Conservation (phyloP, 2,888 invertebrate genomes). For the Apamea sordens region DNA sequence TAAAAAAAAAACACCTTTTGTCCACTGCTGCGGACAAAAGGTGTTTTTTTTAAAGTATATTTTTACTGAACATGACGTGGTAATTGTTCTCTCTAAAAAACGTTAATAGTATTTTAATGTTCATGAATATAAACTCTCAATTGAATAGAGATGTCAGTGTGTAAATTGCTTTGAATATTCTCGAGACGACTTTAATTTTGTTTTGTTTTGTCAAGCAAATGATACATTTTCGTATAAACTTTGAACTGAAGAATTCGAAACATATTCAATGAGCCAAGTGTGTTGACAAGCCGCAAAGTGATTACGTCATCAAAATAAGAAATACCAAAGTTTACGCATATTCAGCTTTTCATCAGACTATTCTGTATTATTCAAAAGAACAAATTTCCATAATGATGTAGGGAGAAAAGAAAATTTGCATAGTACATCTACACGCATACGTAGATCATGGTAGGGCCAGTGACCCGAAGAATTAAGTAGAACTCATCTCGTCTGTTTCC, state of each 20-base stretch:
- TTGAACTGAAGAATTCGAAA: constrained; percentile 27
- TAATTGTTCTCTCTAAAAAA: neutral
- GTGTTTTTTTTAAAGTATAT: no score
- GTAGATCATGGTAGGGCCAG: constrained; percentile 9
- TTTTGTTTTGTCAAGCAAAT: constrained; percentile 36
- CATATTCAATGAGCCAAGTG: constrained; percentile 55
- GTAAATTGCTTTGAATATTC: neutral
- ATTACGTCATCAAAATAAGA: constrained; percentile 62
- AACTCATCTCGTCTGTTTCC: neutral
- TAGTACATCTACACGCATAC: constrained; percentile 29
- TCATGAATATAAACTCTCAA: neutral
- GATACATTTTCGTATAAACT: constrained; percentile 15
- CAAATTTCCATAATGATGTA: constrained; percentile 56
- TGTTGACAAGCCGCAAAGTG: constrained; percentile 43
- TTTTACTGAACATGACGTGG: neutral
- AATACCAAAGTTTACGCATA: constrained; percentile 60
- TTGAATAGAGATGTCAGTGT: neutral
- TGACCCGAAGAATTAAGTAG: neutral
- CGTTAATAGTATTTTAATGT: neutral
- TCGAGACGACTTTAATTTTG: constrained; percentile 1
- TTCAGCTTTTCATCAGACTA: constrained; percentile 50
- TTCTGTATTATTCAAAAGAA: constrained; percentile 61
- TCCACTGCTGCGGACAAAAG: no score
- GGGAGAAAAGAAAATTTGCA: constrained; percentile 38
- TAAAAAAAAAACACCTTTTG: no score